These are phyloP conservation scores for Mesorhabditis belari DNA, from an alignment of 2,888 invertebrate species.

Conservation along the genomic window DNA sequence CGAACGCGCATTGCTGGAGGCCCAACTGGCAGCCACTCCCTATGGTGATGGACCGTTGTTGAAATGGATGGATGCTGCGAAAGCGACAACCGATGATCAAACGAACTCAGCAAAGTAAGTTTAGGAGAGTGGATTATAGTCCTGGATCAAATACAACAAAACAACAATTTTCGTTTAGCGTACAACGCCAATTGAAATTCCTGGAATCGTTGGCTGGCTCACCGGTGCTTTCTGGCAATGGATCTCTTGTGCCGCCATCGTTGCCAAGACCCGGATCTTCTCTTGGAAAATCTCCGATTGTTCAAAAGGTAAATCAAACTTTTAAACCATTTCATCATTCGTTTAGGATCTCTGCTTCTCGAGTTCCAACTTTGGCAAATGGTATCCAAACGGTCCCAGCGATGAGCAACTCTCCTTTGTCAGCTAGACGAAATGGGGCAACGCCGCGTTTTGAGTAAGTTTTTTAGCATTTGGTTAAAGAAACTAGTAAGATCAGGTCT, in stretches of 20 bases:
- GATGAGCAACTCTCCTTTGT: slow-evolving; percentile 8
- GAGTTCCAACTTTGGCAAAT: slow-evolving; percentile 29
- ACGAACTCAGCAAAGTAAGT: no score
- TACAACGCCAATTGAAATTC: slow-evolving; percentile 26
- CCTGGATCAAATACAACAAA: background rate
- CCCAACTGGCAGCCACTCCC: slow-evolving; percentile 68
- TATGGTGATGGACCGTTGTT: slow-evolving; percentile 77
- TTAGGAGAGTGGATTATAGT: slow-evolving; percentile 4
- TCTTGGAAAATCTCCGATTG: no score
- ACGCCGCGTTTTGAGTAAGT: background rate
- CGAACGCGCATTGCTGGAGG: slow-evolving; percentile 67
- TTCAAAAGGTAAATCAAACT: no score
- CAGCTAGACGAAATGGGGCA: background rate
- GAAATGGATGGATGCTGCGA: slow-evolving; percentile 11
- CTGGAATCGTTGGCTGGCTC: slow-evolving; percentile 11
- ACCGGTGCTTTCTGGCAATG: background rate
- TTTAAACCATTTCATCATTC: background rate
- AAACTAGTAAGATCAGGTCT: background rate
- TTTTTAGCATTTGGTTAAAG: background rate
- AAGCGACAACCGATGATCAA: no score
- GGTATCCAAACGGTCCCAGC: slow-evolving; percentile 18
- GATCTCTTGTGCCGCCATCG: background rate
- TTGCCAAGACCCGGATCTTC: background rate
- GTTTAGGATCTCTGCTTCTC: slow-evolving; percentile 20
- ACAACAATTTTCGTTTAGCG: slow-evolving; percentile 10